A percentile compares a stretch with the other conserved stretches of the same genome.
phyloP scores from a whole-genome alignment of 2,113 vertebrate genomes.

The Oenanthe oenanthe region DNA sequence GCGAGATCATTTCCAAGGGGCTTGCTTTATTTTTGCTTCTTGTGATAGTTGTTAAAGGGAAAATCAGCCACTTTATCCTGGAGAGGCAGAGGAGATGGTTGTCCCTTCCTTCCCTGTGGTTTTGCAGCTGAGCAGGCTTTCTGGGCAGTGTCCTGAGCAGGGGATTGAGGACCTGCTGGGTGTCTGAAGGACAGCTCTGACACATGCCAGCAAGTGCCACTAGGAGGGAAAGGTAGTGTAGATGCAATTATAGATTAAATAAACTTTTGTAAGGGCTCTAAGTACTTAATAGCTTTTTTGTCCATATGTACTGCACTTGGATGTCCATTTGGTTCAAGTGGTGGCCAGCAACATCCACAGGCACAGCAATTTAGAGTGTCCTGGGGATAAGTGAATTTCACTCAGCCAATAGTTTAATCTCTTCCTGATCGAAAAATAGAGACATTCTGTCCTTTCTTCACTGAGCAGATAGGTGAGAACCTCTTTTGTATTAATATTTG shows the following conservation, averaged over 20 bases:
- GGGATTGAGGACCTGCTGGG: fast-evolving
- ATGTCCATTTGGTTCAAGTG: fast-evolving
- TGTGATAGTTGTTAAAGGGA: background rate
- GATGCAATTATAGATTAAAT: background rate
- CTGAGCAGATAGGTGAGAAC: background rate
- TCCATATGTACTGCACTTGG: fast-evolving
- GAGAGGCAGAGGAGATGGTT: background rate
- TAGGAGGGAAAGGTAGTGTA: background rate
- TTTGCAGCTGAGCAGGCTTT: background rate
- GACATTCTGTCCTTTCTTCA: background rate
- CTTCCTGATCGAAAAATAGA: background rate
- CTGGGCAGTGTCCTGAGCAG: background rate
- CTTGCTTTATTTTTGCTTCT: background rate
- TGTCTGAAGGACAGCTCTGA: background rate
- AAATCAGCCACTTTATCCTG: background rate
- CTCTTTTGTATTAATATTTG: background rate
- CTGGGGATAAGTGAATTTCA: background rate
- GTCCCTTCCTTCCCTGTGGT: background rate
- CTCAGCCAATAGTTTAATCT: background rate
- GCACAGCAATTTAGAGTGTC: background rate
- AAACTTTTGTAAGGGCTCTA: background rate
- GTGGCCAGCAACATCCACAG: background rate
- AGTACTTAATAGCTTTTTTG: background rate
- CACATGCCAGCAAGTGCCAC: background rate
- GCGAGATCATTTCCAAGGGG: background rate